Conservation (phyloP, 2,113 vertebrate genomes). For the Polyodon spathula region DNA sequence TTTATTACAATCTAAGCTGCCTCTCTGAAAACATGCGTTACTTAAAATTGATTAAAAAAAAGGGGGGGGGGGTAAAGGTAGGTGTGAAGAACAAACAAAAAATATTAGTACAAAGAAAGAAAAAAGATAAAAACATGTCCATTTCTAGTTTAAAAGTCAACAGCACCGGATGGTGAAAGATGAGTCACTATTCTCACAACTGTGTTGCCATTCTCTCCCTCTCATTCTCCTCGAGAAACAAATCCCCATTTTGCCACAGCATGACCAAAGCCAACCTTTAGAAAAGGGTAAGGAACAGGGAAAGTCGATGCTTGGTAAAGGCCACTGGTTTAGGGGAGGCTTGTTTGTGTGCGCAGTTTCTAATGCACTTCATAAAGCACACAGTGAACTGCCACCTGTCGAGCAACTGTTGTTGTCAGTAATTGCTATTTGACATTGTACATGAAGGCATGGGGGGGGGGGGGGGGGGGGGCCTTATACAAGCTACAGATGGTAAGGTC, state of each 20-base stretch:
- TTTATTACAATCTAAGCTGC: too few species aligned
- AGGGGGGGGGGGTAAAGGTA: neutral
- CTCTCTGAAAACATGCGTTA: neutral
- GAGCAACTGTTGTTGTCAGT: neutral
- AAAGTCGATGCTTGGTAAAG: neutral
- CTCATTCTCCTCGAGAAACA: neutral
- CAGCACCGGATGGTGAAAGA: constrained; percentile 1
- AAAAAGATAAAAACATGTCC: constrained; percentile 6
- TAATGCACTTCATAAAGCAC: neutral
- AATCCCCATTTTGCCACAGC: constrained; percentile 21
- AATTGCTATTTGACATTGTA: constrained; percentile 3
- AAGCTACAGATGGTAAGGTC: neutral
- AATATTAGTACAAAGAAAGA: neutral
- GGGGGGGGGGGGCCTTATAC: neutral
- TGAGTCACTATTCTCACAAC: constrained; percentile 1
- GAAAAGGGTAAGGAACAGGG: too few species aligned
- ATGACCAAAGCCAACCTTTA: neutral
- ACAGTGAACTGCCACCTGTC: neutral
- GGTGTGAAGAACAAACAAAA: constrained; percentile 6
- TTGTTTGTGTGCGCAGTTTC: neutral
- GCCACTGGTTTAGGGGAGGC: neutral
- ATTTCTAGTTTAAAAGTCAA: constrained; percentile 14
- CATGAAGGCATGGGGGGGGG: neutral
- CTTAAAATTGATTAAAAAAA: constrained; percentile 1
- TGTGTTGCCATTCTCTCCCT: neutral